phyloP scores from a whole-genome alignment of 1,140 invertebrate species.

The Ericerus pela region DNA sequence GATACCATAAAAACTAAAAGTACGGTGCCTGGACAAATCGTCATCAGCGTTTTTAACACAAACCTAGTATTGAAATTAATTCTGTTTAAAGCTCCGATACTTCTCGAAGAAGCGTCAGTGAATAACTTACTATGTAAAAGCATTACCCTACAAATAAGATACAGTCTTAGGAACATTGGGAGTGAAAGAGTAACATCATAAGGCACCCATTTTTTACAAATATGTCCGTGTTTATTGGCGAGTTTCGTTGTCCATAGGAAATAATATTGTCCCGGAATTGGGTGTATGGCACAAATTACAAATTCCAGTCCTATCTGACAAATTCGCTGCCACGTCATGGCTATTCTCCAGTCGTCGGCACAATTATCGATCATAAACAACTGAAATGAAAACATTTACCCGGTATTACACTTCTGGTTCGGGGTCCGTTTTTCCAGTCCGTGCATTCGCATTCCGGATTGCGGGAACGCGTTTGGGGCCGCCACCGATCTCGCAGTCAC shows the following conservation, averaged over 20 bases:
- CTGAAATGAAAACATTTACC: conserved; percentile 39
- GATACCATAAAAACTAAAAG: conserved; percentile 97
- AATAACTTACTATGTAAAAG: conserved; percentile 97
- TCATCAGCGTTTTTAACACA: conserved; percentile 99
- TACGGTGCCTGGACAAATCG: conserved; percentile 97
- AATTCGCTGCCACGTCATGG: conserved; percentile 94
- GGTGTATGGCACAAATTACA: conserved; percentile 89
- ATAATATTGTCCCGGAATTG: conserved; percentile 88
- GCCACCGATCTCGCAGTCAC: no score
- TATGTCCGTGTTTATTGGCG: conserved; percentile 75
- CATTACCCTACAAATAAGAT: conserved; percentile 98
- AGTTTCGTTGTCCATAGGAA: conserved; percentile 93
- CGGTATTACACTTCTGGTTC: background rate
- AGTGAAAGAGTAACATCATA: conserved; percentile 92
- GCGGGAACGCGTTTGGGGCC: no score
- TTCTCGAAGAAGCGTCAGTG: conserved; percentile 89
- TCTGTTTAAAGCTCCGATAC: conserved; percentile 89
- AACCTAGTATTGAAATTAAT: conserved; percentile 99
- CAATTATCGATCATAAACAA: conserved; percentile 99
- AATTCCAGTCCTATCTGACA: conserved; percentile 85
- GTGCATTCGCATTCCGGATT: no score
- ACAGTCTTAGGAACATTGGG: conserved; percentile 98
- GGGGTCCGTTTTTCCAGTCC: background rate
- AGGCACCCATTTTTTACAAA: conserved; percentile 69
- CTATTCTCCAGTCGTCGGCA: conserved; percentile 99